Evolutionary conservation across 1,140 invertebrate species (phyloP), one percentile per base, ranked within the genome.

Genomic region (Aphelinus certus): DNA sequence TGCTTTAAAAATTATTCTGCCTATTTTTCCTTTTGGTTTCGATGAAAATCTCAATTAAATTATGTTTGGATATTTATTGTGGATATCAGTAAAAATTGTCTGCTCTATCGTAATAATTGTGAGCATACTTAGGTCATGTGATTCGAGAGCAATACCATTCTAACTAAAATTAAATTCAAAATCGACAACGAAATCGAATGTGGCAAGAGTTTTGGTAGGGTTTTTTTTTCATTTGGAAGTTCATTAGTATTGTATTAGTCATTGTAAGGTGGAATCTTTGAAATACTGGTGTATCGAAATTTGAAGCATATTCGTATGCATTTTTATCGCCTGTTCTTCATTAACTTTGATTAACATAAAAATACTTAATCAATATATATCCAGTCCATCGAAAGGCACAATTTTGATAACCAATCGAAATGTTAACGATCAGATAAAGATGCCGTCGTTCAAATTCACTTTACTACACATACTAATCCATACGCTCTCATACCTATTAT

Each of bases 401-500:
- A 85, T 84, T 85, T 85, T 85, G 84, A 85, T 84, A 85, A 84
- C 80, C 79, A 83, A 83, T 81, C 83, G 75, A 79, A 83, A 81
- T 80, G 65, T 78, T 76, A 76, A 78, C 78, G 79, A 81, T 78
- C 77, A 74, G 60, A 77, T 79, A 77, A 75, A 73, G 57, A 71
- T 62, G 56, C 56, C 64, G 64, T 75, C 57, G 61, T 68, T 75
- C 43, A 61, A 64, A 53, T 69, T 74, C 53, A 47, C 60, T 71
- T 64, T 57, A 61, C 66, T 65, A 72, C 47, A 69, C 60, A 76
- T 76, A 26, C 9, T 62, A 67, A 26, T 26, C 26, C 26, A 26
- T 26, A 26, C 26, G 26, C 26, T 26, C 26, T 26, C 26, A 26
- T 26, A 26, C 26, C 26, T 26, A 26, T 26, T 26, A 26, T 26